phyloP scores from a whole-genome alignment of 64 coral and sea anemone genomes.

The Pocillopora damicornis region DNA sequence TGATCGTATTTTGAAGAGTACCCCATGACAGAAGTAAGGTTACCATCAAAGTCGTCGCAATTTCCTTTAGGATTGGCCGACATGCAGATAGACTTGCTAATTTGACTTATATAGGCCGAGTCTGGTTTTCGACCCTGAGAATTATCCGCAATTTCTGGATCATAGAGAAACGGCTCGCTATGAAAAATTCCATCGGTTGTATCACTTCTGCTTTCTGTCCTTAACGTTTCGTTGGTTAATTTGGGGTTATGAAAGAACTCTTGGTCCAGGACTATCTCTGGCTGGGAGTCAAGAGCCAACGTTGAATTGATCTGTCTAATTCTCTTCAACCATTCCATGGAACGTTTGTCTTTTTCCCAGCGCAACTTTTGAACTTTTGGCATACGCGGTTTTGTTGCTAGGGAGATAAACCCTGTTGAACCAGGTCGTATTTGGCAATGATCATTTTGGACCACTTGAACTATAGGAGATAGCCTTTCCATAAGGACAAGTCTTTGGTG shows the following conservation, averaged over 20 bases:
- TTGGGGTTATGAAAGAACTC: too few relatives aligned
- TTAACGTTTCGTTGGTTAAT: too few relatives aligned
- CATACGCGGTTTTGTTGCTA: background rate
- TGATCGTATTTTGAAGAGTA: too few relatives aligned
- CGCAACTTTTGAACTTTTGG: background rate
- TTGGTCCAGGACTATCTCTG: too few relatives aligned
- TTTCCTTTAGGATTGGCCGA: background rate
- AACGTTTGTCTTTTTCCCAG: background rate
- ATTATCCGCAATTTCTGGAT: background rate
- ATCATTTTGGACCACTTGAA: background rate
- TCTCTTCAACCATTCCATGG: background rate
- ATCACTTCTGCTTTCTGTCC: background rate
- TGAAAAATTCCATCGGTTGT: background rate
- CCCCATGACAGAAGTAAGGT: background rate
- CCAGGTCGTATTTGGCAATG: background rate
- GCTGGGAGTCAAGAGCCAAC: background rate
- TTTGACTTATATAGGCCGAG: background rate
- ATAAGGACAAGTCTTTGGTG: too few relatives aligned
- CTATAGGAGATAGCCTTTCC: background rate
- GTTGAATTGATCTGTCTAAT: background rate
- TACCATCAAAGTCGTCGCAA: background rate
- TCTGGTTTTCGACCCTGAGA: constrained; percentile 13
- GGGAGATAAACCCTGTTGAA: background rate
- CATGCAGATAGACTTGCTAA: background rate
- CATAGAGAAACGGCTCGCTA: background rate